These are phyloP conservation scores for Nesoenas mayeri DNA, from an alignment of 2,113 vertebrate genomes.

Conservation along the genomic window DNA sequence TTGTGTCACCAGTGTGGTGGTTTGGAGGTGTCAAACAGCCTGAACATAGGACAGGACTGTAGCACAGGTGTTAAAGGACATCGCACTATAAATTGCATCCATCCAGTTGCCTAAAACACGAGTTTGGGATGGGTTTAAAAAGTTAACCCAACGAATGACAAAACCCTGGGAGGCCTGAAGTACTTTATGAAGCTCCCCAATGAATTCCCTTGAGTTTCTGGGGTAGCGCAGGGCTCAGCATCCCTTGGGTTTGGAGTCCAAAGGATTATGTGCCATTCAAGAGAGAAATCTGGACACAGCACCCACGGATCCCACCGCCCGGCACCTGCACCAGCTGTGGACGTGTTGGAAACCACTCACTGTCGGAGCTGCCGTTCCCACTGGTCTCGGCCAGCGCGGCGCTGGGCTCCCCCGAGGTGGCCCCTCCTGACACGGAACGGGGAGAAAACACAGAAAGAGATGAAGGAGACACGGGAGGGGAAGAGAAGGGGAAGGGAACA, in stretches of 20 bases:
- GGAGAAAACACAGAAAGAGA: neutral
- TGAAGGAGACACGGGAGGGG: neutral
- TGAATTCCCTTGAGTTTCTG: neutral
- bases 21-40: neutral
- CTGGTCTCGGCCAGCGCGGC: neutral
- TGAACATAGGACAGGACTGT: neutral
- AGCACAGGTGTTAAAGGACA: neutral
- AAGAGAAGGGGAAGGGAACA: constrained; percentile 5
- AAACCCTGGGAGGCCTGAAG: neutral
- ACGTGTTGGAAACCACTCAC: constrained; percentile 40
- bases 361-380: constrained; percentile 41
- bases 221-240: neutral
- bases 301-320: neutral
- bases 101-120: constrained; percentile 18
- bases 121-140: neutral
- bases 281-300: neutral
- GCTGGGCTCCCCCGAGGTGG: neutral
- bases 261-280: neutral
- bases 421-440: constrained; percentile 4
- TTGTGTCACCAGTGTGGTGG: neutral
- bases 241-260: neutral
- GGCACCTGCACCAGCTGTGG: neutral
- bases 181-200: neutral
- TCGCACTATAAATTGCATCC: constrained; percentile 14
- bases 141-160: neutral